Evolutionary conservation across 2,888 invertebrate genomes (phyloP), one percentile per base, ranked within the genome.

Genomic region (Pristionchus entomophagus): DNA sequence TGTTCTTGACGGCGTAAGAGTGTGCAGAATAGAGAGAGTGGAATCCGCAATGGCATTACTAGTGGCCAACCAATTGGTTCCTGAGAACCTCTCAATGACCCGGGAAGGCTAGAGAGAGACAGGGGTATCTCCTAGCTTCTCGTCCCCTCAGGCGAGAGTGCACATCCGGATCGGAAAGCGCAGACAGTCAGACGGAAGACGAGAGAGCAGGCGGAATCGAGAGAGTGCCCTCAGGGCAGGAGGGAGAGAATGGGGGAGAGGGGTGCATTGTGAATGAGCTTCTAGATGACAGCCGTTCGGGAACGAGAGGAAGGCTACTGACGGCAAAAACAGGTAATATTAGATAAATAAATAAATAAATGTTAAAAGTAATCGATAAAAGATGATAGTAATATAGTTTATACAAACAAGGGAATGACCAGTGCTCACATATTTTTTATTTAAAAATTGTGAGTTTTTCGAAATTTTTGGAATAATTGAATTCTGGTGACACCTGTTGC

Each of bases 281-380:
- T 5, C 41, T 73, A 73, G 73, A n/a, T 73, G 73, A 73, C 73
- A 73, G 73, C 73, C 73, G 73, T 73, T 73, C 65, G 65, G 35
- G 65, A 65, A n/a, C 12, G 56, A 22, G 56, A 17, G 49, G 49
- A 49, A 17, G 49, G 49, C 10, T 49, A 17, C 17, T 49, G 49
- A 12, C 10, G 49, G n/a, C n/a, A n/a, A n/a, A n/a, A n/a, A n/a
- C n/a, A n/a, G n/a, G n/a, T n/a, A n/a, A n/a, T n/a, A n/a, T n/a
- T n/a, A n/a, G n/a, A n/a, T n/a, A n/a, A n/a, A n/a, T n/a, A n/a
- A n/a, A n/a, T n/a, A n/a, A n/a, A n/a, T n/a, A n/a, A n/a, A n/a
- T n/a, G n/a, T n/a, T n/a, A n/a, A n/a, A n/a, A n/a, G n/a, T n/a
- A n/a, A n/a, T n/a, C n/a, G n/a, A n/a, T n/a, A n/a, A n/a, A n/a